Percentiles rank a stretch among this genome's conserved stretches.
Conservation (phyloP, 1,140 invertebrate species). For the Drosophila seguyi region DNA sequence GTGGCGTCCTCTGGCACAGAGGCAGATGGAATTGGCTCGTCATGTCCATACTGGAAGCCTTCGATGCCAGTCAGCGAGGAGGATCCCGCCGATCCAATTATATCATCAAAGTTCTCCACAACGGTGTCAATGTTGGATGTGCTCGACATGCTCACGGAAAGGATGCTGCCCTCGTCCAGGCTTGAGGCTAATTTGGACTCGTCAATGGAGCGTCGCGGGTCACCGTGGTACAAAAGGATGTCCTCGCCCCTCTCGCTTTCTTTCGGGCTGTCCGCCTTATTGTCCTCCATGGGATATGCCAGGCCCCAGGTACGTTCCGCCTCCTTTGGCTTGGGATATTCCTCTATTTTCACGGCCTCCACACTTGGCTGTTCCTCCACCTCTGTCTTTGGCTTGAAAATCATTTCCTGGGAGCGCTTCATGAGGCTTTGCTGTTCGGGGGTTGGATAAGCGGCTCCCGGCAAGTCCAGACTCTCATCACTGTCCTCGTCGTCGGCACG, state of each 20-base stretch:
- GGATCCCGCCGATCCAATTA: constrained; percentile 86
- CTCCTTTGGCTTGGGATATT: constrained; percentile 75
- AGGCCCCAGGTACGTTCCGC: constrained; percentile 75
- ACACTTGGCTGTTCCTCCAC: constrained; percentile 45
- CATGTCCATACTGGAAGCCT: constrained; percentile 73
- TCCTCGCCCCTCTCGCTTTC: constrained; percentile 73
- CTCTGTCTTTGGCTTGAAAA: constrained; percentile 90
- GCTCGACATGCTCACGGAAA: constrained; percentile 87
- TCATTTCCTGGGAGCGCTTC: constrained; percentile 96
- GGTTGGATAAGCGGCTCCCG: constrained; percentile 43
- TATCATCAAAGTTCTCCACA: constrained; percentile 86
- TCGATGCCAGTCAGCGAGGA: constrained; percentile 82
- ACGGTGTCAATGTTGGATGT: constrained; percentile 87
- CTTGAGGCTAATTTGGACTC: constrained; percentile 86
- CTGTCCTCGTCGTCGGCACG: constrained; percentile 76
- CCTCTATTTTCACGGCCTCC: constrained; percentile 67
- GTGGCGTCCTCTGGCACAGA: constrained; percentile 72
- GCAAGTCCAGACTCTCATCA: constrained; percentile 72
- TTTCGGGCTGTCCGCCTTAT: constrained; percentile 61
- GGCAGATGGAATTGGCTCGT: constrained; percentile 78
- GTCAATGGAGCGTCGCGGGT: constrained; percentile 71
- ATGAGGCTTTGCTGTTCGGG: constrained; percentile 88
- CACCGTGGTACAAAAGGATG: constrained; percentile 73
- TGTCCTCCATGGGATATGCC: constrained; percentile 71
- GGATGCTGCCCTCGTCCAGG: constrained; percentile 87